Evolutionary conservation across 2,888 invertebrate species (phyloP), one percentile per base, ranked within the genome.

Genomic region (Hirtodrosophila duncani): DNA sequence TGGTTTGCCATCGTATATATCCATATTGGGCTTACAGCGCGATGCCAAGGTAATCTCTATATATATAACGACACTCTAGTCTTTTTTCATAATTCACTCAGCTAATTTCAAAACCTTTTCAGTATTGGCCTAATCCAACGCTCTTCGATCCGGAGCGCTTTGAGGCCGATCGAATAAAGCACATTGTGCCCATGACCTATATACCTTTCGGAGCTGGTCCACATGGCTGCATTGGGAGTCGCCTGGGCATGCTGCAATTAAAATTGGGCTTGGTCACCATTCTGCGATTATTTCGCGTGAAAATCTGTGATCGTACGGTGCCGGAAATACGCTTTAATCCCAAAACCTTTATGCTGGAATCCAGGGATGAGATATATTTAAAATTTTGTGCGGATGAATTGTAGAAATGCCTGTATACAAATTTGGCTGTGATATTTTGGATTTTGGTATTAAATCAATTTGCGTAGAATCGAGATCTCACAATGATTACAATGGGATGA

Each of bases 141-240:
- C 42, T 42, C 11, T 86, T 85, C 33, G 67, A 83, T 44, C 86
- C 86, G 0, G 84, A 85, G 43, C 70, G 86, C 4, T 86, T 86
- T 51, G 49, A 70, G 1, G 41, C 68, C 0, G 50, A 68, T 11
- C 64, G 61, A 0, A 37, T 69, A 0, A 10, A 42, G 0, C 56
- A 57, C 1, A 79, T 84, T 23, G 41, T 57, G 8, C 83, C 83
- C 1, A 82, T 82, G 68, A 67, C 81, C 0, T 84, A 81, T 53
- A 59, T 85, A 55, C 86, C 86, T 0, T 86, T 86, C 42, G 86
- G 86, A 2, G 67, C 61, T 3, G 86, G 87, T 3, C 84, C 85
- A 2, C 84, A 83, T 48, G 78, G 80, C 16, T 87, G 86, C 18
- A 82, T 87, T 44, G 86, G 86, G 8, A 85, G 84, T 57, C 83